Evolutionary conservation across 2,888 invertebrate species (phyloP).

Genomic region (Molanna angustata): DNA sequence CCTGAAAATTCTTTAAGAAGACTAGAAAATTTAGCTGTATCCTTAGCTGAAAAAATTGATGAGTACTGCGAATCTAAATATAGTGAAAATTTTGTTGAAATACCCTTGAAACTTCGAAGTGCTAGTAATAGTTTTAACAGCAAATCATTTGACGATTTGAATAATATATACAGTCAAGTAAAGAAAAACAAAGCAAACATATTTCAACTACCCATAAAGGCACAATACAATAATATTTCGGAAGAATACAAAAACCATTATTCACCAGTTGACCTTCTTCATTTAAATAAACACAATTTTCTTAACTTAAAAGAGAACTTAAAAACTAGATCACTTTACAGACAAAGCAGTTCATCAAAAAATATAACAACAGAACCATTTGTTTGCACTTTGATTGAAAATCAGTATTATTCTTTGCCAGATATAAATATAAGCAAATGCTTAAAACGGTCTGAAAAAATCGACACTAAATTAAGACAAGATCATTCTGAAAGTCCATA

Average conservation of each 20-base stretch:
- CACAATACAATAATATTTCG: neutral
- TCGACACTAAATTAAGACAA: conserved; percentile 64
- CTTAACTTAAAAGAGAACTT: conserved; percentile 38
- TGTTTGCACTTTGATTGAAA: conserved; percentile 57
- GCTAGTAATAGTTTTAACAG: conserved; percentile 34
- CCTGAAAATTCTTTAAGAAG: conserved; percentile 48
- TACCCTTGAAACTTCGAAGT: conserved; percentile 38
- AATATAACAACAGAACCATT: conserved; percentile 54
- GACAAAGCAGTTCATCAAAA: conserved; percentile 46
- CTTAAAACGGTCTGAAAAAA: conserved; percentile 67
- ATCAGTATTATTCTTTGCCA: conserved; percentile 69
- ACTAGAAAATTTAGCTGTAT: conserved; percentile 52
- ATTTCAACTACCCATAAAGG: too few species aligned
- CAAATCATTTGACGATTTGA: conserved; percentile 41
- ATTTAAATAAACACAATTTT: neutral
- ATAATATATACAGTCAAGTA: conserved; percentile 48
- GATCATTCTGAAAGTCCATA: conserved; percentile 14
- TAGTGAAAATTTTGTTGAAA: conserved; percentile 43
- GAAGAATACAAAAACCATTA: neutral
- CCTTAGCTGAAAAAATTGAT: conserved; percentile 54
- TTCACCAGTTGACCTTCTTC: neutral
- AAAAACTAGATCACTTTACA: conserved; percentile 41
- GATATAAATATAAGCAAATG: conserved; percentile 69
- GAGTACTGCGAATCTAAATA: conserved; percentile 54
- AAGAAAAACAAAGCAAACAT: conserved; percentile 55